Conservation (phyloP, 2,888 invertebrate genomes). For the Prenolepis imparis region DNA sequence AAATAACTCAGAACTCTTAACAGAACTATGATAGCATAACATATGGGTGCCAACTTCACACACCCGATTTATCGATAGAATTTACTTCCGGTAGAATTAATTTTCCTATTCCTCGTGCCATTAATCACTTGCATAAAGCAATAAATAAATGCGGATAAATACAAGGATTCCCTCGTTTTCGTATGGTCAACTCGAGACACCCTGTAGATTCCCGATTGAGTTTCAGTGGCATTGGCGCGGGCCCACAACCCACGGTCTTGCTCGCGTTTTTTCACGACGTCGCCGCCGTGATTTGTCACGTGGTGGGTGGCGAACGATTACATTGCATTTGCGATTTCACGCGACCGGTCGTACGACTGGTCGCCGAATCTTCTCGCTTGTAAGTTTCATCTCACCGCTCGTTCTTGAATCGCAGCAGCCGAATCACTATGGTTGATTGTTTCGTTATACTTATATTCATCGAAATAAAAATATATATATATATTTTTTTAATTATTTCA, state of each 20-base stretch:
- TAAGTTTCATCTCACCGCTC: conserved; percentile 42
- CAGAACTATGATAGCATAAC: too few species aligned
- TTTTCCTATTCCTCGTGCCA: conserved; percentile 45
- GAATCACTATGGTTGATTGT: not conserved
- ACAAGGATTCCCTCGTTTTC: conserved; percentile 7
- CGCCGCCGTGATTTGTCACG: conserved; percentile 84
- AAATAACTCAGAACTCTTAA: too few species aligned
- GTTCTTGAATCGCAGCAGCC: conserved; percentile 1
- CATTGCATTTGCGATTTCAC: conserved; percentile 85
- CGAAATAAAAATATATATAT: too few species aligned
- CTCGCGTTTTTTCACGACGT: conserved; percentile 76
- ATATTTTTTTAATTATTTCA: too few species aligned
- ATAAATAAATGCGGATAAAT: conserved; percentile 44
- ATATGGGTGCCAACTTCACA: too few species aligned
- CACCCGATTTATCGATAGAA: conserved; percentile 29
- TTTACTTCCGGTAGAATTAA: conserved; percentile 27
- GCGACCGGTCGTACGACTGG: conserved; percentile 70
- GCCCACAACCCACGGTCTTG: conserved; percentile 61
- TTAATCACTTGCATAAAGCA: conserved; percentile 42
- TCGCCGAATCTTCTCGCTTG: conserved; percentile 19
- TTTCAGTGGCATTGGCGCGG: conserved; percentile 56
- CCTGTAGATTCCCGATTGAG: conserved; percentile 32
- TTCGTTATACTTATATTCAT: not conserved
- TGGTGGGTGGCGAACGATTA: conserved; percentile 85
- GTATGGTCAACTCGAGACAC: conserved; percentile 8